These are phyloP conservation scores for Tuberolachnus salignus DNA, from an alignment of 2,888 invertebrate species.

Conservation along the genomic window DNA sequence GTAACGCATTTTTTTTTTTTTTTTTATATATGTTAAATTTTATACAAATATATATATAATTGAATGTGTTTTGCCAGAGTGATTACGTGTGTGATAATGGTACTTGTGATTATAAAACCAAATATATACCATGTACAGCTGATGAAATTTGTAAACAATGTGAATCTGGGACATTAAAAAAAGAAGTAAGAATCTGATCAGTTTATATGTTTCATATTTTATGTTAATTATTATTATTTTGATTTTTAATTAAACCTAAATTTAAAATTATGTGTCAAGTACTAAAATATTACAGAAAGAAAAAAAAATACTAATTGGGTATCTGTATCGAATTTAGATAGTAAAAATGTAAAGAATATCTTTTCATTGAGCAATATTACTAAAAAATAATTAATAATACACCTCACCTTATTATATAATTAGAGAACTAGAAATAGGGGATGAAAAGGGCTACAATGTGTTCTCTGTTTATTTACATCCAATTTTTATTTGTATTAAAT, in stretches of 20 bases:
- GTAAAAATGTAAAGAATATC: too few species aligned
- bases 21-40: neutral
- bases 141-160: slow-evolving; percentile 36
- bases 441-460: neutral
- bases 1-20: slow-evolving; percentile 17
- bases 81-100: slow-evolving; percentile 40
- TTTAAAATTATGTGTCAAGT: too few species aligned
- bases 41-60: neutral
- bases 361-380: too few species aligned
- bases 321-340: too few species aligned
- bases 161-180: slow-evolving; percentile 47
- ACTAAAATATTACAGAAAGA: too few species aligned
- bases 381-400: too few species aligned
- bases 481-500: too few species aligned
- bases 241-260: too few species aligned
- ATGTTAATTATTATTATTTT: neutral
- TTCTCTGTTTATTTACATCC: neutral
- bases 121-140: slow-evolving; percentile 17
- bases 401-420: too few species aligned
- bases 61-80: slow-evolving; percentile 14
- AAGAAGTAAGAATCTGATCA: slow-evolving; percentile 35
- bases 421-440: too few species aligned
- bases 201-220: neutral
- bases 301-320: too few species aligned
- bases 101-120: slow-evolving; percentile 38